Evolutionary conservation across 2,888 invertebrate genomes (phyloP), one percentile per base, ranked within the genome.

Genomic region (Formica aserva): DNA sequence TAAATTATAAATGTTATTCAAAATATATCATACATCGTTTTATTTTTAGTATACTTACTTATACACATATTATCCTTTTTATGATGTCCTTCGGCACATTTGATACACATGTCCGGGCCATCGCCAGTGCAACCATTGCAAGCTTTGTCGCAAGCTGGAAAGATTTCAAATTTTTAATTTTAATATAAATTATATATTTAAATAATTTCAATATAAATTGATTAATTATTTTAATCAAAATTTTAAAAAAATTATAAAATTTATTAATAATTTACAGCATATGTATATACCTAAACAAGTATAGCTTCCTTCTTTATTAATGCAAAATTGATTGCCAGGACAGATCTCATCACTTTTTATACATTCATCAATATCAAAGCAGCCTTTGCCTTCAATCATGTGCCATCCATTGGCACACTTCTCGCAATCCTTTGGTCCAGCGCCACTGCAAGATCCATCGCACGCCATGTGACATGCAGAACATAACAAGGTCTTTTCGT

Each of bases 51-150:
- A 95, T 94, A 95, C 95, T 96, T 96, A 96, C 97, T 97, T 86
- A 97, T 95, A 95, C 98, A 98, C 88, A 97, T 96, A 86, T 97
- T 97, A 84, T 97, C 97, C 87, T 97, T 96, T 86, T 97, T 95
- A 13, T 96, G 95, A 94, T 96, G 98, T 8, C 97, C 98, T 22
- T 96, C 95, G 0, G 97, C 97, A 95, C 99, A 99, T 92, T 96
- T 95, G 45, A 96, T 95, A 95, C 99, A 99, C 97, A 98, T 97
- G 94, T 99, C 98, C 0, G 98, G 98, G 0, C 99, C 99, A 94
- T 98, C 98, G 0, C 98, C 98, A 76, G 96, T 96, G 93, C 99
- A 99, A 0, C 97, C 97, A 67, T 96, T 95, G 93, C 99, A 99
- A 0, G 98, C 96, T 91, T 96, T 96, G 95, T 99, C 98, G 95